Base-by-base conservation (phyloP, 2,888 invertebrate species). In the Ennomos quercinarius region DNA sequence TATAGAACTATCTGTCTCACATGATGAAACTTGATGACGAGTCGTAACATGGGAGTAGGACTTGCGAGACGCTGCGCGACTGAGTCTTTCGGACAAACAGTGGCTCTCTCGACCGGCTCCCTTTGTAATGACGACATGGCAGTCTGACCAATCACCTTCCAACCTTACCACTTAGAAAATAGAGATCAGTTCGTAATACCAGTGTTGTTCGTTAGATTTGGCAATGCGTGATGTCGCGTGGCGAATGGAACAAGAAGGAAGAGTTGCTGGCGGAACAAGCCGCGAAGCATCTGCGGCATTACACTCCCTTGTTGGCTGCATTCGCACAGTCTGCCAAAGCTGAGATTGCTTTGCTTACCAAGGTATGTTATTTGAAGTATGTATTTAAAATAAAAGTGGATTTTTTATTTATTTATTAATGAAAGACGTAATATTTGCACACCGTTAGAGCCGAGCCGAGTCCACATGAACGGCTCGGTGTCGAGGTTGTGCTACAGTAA, bases 161-260 rank as follows among this genome's bases (percentile, higher is more conserved):
- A 8, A 51, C 41, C 11, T 10, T 48, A 49, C 1, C 0, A 2
- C 0, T 0, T 9, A 5, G 36, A 0, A 4, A 8, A 40, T 55
- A 54, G 17, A 6, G 48, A 55, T 34, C 5, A 34, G 52, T 35
- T 37, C 35, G 6, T 12, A 34, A 47, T 9, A 2, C 3, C 53
- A 9, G 35, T 63, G 60, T 67, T 70, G 10, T 1, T 60, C 0
- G 6, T 6, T 59, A 97, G 97, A 95, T 98, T 77, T 99, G 99
- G 99, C 96, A 95, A 71, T 97, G 98, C 68, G 95, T 99, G 76
- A 99, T 99, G 99, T 95, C 96, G 53, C 96, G 97, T 77, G 97
- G 98, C 61, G 99, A 99, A 91, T 99, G 99, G 99, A 99, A 98
- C 91, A 99, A 99, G 91, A 99, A 99, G 85, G 99, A 99, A 87